phyloP scores from a whole-genome alignment of 2,888 invertebrate genomes.

The Drosophila barbarae region DNA sequence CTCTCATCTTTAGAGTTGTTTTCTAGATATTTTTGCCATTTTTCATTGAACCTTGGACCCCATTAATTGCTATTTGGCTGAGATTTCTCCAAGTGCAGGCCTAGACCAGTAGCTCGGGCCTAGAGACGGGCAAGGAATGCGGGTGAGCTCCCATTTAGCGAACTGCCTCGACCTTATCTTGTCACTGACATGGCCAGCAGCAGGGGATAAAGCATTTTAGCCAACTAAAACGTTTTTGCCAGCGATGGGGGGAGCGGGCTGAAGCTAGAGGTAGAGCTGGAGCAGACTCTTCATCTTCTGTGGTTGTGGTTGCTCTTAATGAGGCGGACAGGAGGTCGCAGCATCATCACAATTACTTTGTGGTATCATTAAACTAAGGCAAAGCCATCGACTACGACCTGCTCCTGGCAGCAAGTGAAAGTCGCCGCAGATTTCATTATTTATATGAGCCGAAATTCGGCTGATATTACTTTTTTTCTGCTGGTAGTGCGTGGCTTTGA shows the following conservation, averaged over 20 bases:
- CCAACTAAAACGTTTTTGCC: conserved; percentile 40
- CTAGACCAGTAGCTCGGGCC: conserved; percentile 25
- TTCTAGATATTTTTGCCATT: not conserved
- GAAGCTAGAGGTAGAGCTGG: not conserved
- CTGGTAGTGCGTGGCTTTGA: conserved; percentile 38
- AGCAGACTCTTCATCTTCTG: conserved; percentile 14
- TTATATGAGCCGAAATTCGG: conserved; percentile 30
- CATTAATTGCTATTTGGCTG: not conserved
- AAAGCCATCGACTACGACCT: conserved; percentile 20
- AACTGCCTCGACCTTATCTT: conserved; percentile 39
- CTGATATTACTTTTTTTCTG: conserved; percentile 5
- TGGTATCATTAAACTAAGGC: conserved; percentile 23
- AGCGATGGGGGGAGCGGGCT: conserved; percentile 5
- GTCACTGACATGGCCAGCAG: conserved; percentile 44
- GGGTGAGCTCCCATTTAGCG: conserved; percentile 48
- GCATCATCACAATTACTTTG: conserved; percentile 28
- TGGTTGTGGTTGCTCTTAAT: conserved; percentile 41
- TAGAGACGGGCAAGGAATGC: conserved; percentile 19
- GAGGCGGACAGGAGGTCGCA: conserved; percentile 36
- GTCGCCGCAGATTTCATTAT: conserved; percentile 38
- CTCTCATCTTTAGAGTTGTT: not conserved
- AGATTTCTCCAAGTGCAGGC: conserved; percentile 1
- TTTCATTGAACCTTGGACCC: too few relatives aligned
- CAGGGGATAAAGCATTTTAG: conserved; percentile 42
- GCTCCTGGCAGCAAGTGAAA: conserved; percentile 40